Conservation (phyloP, 2,888 invertebrate species). For the Pardosa pseudoannulata region DNA sequence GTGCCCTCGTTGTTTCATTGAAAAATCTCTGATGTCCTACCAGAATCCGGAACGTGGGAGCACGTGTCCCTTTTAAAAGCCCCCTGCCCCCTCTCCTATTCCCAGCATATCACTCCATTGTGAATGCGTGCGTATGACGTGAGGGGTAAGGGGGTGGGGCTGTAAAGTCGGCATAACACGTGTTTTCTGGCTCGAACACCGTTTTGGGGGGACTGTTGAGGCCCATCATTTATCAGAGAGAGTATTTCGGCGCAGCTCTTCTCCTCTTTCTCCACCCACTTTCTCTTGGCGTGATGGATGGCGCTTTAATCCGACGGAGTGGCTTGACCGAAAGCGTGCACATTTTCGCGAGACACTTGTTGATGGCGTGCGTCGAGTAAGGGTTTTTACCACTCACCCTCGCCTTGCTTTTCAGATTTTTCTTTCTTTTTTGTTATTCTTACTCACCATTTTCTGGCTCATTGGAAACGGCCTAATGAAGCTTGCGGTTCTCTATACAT, state of each 20-base stretch:
- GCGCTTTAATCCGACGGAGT: constrained; percentile 72
- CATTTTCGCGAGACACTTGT: no score
- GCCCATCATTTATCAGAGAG: constrained; percentile 68
- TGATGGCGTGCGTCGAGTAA: no score
- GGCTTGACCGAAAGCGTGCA: no score
- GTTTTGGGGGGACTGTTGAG: no score
- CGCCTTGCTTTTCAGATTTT: constrained; percentile 3
- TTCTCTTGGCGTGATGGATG: constrained; percentile 67
- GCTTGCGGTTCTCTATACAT: no score
- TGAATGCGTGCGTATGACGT: constrained; percentile 46
- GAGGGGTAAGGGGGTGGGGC: constrained; percentile 17
- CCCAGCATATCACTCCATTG: constrained; percentile 67
- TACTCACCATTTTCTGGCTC: no score
- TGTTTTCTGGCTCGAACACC: constrained; percentile 52
- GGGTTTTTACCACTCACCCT: no score
- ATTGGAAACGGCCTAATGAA: no score
- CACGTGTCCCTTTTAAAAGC: constrained; percentile 48
- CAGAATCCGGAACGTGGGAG: constrained; percentile 40
- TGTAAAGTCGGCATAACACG: constrained; percentile 45
- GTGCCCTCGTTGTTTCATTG: no score
- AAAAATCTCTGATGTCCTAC: no score
- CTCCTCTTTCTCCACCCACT: constrained; percentile 48
- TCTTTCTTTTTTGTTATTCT: background rate
- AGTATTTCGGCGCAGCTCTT: constrained; percentile 47
- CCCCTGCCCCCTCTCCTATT: no score